Evolutionary conservation across 2,113 vertebrate species (phyloP).

Genomic region (Enhydra lutris): DNA sequence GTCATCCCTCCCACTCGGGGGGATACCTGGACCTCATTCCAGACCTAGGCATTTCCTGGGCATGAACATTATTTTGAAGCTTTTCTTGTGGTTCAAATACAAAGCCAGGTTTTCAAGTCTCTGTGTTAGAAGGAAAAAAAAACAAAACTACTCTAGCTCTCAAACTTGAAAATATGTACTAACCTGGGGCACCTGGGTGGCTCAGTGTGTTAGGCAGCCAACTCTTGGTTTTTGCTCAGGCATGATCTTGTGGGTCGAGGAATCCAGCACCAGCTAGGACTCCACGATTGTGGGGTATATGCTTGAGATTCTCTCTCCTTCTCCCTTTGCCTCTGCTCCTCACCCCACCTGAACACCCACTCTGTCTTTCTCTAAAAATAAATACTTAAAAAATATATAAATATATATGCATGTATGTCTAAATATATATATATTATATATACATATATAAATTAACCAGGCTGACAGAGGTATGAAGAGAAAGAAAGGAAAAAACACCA

Average conservation of each 20-base stretch:
- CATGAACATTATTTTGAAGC: not conserved
- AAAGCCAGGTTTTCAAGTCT: not conserved
- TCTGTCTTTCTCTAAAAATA: not conserved
- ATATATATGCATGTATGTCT: too few relatives aligned
- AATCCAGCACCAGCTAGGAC: not conserved
- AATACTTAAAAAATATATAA: not conserved
- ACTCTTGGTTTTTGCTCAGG: not conserved
- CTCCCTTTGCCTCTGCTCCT: not conserved
- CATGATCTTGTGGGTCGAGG: not conserved
- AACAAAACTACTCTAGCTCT: not conserved
- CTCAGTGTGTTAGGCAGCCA: not conserved
- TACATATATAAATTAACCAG: not conserved
- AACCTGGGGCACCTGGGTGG: not conserved
- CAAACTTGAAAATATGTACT: not conserved
- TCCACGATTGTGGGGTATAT: not conserved
- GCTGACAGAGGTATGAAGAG: not conserved
- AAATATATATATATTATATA: too few relatives aligned
- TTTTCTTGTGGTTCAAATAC: not conserved
- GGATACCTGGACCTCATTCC: not conserved
- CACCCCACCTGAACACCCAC: not conserved
- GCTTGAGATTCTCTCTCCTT: not conserved
- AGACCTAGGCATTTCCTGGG: not conserved
- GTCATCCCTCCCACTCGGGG: not conserved
- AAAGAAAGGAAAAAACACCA: not conserved
- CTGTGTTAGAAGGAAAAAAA: not conserved